Evolutionary conservation across 2,797 vertebrate species (phyloP), one percentile per base, ranked within the genome.

Genomic region (Enteromius viviparus): DNA sequence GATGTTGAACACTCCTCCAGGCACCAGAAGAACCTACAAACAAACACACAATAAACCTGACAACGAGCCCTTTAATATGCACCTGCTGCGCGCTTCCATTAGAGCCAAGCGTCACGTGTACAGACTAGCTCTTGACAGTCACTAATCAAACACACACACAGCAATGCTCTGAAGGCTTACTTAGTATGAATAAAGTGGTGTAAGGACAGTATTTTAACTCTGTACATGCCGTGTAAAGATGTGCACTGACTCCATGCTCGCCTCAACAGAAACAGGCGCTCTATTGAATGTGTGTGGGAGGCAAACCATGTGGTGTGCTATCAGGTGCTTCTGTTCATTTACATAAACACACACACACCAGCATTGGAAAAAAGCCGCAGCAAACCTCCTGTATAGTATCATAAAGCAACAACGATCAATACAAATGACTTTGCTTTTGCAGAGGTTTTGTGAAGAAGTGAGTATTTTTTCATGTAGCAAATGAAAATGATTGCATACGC

Each of bases 1-100:
- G 21, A 95, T 91, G 88, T 93, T 96, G 91, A 99, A 99, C 45
- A 87, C 93, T 29, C 92, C 92, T 83, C 98, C 98, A 32, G 98
- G 97, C 89, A 98, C 94, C 60, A 99, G 90, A 82, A 99, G 90
- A 68, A 99, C 94, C 98, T 99, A 88, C 0, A 83, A 19, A 72
- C 34, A 69, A 1, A 66, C 34, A 69, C 68, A 60, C 34, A 42
- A 4, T 15, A 10, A 32, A 51, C 23, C 15, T 32, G 15, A 76
- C 60, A 66, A 55, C 5, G 21, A n/a, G 37, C 37, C 64, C 19
- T 23, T 21, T 4, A 21, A 37, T 34, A 19, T 10, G 2, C 32
- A 21, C 32, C 8, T 34, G 32, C 32, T 65, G 17, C 34, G 17
- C 34, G 3, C 3, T 40, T 21, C 6, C 9, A 70, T 15, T 9